phyloP scores from a whole-genome alignment of 2,888 invertebrate genomes.

The Drosophila putrida region DNA sequence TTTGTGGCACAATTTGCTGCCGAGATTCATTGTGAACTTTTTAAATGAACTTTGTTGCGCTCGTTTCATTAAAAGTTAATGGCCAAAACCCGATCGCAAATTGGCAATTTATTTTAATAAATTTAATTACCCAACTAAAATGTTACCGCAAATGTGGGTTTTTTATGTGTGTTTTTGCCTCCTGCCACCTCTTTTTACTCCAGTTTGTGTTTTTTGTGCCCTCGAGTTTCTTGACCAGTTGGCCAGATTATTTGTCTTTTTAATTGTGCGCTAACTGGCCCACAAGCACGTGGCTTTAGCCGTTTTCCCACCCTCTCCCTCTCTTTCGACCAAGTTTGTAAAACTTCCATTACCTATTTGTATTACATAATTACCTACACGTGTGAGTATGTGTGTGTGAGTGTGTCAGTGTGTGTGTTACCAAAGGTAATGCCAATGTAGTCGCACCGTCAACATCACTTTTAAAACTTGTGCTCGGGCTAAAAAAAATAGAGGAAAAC shows the following conservation, averaged over 20 bases:
- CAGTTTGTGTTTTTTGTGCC: conserved; percentile 12
- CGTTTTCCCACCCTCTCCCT: background rate
- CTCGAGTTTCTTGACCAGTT: conserved; percentile 30
- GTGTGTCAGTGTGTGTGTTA: conserved; percentile 34
- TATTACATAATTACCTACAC: conserved; percentile 68
- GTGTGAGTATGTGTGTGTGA: conserved; percentile 27
- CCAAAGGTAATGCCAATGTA: conserved; percentile 15
- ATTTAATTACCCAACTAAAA: conserved; percentile 65
- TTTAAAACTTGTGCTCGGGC: conserved; percentile 34
- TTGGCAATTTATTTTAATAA: conserved; percentile 76
- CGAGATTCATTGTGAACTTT: conserved; percentile 28
- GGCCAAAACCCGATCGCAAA: conserved; percentile 48
- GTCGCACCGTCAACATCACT: conserved; percentile 15
- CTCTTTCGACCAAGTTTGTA: conserved; percentile 28
- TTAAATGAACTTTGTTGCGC: conserved; percentile 20
- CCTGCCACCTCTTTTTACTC: background rate
- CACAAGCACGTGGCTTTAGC: conserved; percentile 39
- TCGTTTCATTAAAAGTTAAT: conserved; percentile 63
- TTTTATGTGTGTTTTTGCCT: too few relatives aligned
- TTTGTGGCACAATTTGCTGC: conserved; percentile 21
- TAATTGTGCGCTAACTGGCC: conserved; percentile 64
- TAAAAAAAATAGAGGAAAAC: conserved; percentile 21
- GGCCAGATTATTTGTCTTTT: conserved; percentile 57
- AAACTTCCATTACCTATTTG: conserved; percentile 74
- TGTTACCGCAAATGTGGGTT: conserved; percentile 42